phyloP scores from a whole-genome alignment of 2,888 invertebrate species.

The Stenodema calcarata region DNA sequence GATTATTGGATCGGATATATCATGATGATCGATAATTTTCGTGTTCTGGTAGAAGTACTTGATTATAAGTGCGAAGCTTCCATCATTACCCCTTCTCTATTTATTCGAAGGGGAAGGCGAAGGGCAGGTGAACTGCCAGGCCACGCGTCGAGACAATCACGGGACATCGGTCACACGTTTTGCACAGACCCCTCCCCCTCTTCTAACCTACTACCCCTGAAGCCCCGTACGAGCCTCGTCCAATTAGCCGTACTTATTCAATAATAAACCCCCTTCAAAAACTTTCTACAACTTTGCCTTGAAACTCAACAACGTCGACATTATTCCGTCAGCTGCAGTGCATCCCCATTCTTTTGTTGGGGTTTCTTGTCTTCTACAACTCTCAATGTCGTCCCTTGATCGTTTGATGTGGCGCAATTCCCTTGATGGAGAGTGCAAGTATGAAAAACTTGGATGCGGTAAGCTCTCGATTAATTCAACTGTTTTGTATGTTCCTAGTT shows the following conservation, averaged over 20 bases:
- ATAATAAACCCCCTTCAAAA: constrained; percentile 41
- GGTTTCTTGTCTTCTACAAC: not conserved
- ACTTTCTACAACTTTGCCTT: constrained; percentile 15
- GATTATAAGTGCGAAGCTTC: not conserved
- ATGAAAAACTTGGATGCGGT: constrained; percentile 26
- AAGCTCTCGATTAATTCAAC: not conserved
- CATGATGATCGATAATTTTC: no score
- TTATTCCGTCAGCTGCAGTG: not conserved
- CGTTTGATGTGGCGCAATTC: constrained; percentile 1
- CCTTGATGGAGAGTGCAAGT: constrained; percentile 7
- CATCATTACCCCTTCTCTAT: not conserved
- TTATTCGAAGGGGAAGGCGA: not conserved
- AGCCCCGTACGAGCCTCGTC: constrained; percentile 42
- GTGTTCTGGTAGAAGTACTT: not conserved
- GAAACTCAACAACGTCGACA: constrained; percentile 1
- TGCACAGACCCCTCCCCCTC: no score
- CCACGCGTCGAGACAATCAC: constrained; percentile 27
- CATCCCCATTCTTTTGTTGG: not conserved
- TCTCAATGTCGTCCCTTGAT: not conserved
- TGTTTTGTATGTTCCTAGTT: no score
- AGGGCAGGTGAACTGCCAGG: not conserved
- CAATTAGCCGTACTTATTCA: constrained; percentile 51
- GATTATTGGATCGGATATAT: no score
- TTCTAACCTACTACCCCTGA: constrained; percentile 10
- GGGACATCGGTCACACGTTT: not conserved